These are phyloP conservation scores for Heliconius cydno DNA, from an alignment of 2,888 invertebrate species.

Conservation along the genomic window DNA sequence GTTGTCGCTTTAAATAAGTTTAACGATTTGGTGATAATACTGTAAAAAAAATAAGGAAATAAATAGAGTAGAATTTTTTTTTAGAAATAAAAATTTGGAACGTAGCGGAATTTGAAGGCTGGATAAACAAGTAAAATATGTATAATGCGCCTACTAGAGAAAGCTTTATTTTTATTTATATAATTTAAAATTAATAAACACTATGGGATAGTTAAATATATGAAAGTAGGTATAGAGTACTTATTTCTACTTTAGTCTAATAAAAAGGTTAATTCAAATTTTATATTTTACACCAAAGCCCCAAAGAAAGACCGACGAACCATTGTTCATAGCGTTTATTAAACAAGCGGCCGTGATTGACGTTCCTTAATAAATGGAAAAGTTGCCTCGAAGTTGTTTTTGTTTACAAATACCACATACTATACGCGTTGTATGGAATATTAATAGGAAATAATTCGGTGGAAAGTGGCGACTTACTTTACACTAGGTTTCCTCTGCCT, in stretches of 20 bases:
- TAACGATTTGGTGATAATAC: neutral
- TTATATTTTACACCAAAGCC: slow-evolving; percentile 47
- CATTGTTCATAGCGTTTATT: slow-evolving; percentile 71
- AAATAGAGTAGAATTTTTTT: neutral
- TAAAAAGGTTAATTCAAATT: neutral
- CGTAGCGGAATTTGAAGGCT: neutral
- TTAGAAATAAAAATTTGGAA: neutral
- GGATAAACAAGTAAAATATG: neutral
- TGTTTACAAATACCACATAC: slow-evolving; percentile 45
- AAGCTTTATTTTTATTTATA: neutral
- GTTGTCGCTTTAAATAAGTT: neutral
- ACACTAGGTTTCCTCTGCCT: too few species aligned
- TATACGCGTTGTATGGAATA: neutral
- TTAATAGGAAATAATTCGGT: too few species aligned
- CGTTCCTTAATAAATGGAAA: slow-evolving; percentile 67
- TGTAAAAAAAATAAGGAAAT: too few species aligned
- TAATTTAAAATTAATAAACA: neutral
- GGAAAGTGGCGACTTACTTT: too few species aligned
- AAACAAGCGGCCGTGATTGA: slow-evolving; percentile 69
- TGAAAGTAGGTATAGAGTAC: neutral
- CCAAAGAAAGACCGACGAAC: slow-evolving; percentile 60
- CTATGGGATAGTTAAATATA: neutral
- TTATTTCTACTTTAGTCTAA: neutral
- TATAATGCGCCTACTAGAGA: neutral
- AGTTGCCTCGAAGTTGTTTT: slow-evolving; percentile 50